phyloP scores from a whole-genome alignment of 2,888 invertebrate genomes.

The Chironomus riparius region DNA sequence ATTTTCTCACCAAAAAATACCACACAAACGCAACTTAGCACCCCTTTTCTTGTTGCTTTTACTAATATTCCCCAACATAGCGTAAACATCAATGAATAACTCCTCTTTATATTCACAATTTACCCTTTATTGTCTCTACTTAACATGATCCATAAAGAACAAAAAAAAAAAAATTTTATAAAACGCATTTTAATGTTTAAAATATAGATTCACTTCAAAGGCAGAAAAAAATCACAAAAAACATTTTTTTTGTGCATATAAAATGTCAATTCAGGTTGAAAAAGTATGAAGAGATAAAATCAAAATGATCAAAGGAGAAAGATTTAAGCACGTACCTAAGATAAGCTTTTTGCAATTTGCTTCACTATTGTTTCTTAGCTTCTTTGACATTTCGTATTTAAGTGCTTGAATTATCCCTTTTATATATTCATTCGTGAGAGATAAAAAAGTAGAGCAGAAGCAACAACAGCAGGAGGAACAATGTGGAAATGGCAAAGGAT shows the following conservation, averaged over 20 bases:
- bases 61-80: no score
- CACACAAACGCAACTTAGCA: no score
- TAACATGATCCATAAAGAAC: no score
- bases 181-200: background rate
- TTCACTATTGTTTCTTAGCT: slow-evolving; percentile 8
- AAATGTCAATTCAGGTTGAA: background rate
- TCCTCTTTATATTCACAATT: no score
- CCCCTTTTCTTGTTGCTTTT: no score
- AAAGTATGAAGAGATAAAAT: background rate
- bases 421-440: background rate
- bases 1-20: no score
- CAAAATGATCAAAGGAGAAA: background rate
- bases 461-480: background rate
- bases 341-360: slow-evolving; percentile 18
- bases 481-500: background rate
- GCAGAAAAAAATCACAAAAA: background rate
- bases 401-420: background rate
- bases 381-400: background rate
- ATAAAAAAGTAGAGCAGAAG: background rate
- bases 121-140: no score
- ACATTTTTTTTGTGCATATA: background rate
- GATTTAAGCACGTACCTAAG: slow-evolving; percentile 19
- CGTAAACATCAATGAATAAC: no score
- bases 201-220: background rate
- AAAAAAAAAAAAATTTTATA: no score